These are phyloP conservation scores for Coregonus sp. DNA, from an alignment of 2,797 vertebrate genomes.

Conservation along the genomic window DNA sequence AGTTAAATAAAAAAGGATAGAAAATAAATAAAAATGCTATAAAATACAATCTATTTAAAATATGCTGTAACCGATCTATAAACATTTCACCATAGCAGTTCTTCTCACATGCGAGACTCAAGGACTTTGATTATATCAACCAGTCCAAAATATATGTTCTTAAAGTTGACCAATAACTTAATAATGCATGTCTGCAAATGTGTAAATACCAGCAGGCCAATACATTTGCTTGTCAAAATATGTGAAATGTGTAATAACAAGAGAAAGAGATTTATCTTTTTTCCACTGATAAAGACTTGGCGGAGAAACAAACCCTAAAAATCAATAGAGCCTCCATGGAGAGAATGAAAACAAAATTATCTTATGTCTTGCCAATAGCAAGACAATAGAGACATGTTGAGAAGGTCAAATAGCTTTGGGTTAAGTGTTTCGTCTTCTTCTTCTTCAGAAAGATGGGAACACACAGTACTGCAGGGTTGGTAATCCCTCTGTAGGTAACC, in stretches of 20 bases:
- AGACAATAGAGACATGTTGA: constrained; percentile 46
- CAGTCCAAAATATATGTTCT: neutral
- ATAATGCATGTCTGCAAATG: neutral
- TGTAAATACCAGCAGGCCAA: neutral
- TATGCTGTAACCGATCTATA: constrained; percentile 11
- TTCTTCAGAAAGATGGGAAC: constrained; percentile 22
- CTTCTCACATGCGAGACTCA: too few species aligned
- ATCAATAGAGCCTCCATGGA: constrained; percentile 67
- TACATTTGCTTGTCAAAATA: constrained; percentile 34
- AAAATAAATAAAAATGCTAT: constrained; percentile 58
- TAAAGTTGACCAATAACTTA: too few species aligned
- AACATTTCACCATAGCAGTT: too few species aligned
- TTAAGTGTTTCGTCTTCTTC: constrained; percentile 18
- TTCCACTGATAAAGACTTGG: constrained; percentile 58
- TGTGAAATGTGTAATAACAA: constrained; percentile 33
- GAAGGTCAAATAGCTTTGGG: constrained; percentile 58
- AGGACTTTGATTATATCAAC: neutral
- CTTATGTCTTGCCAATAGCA: constrained; percentile 47
- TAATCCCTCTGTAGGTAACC: neutral
- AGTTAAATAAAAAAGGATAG: constrained; percentile 66
- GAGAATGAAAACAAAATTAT: constrained; percentile 62
- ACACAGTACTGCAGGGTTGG: neutral
- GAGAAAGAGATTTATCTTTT: constrained; percentile 15
- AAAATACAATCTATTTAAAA: constrained; percentile 32
- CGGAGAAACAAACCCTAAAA: constrained; percentile 54